These are phyloP conservation scores for Microplitis mediator DNA, from an alignment of 1,140 invertebrate genomes.

Conservation along the genomic window DNA sequence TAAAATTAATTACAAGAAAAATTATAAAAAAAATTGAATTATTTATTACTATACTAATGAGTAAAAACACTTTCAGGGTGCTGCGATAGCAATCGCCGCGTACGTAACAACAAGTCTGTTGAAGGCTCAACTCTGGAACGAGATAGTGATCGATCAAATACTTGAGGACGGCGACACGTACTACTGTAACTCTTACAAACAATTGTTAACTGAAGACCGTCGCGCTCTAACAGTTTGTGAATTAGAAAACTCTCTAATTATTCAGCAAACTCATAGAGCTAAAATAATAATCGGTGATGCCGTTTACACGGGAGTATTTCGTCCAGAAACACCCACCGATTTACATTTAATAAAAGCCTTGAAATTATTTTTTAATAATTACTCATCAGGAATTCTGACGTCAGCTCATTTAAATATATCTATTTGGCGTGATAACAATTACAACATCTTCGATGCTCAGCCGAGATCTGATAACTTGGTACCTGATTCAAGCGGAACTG, in stretches of 20 bases:
- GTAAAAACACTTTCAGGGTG: slow-evolving; percentile 32
- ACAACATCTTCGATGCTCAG: slow-evolving; percentile 54
- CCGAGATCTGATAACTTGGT: slow-evolving; percentile 40
- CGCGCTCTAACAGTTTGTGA: slow-evolving; percentile 41
- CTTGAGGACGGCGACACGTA: slow-evolving; percentile 54
- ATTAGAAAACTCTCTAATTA: slow-evolving; percentile 36
- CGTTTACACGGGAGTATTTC: slow-evolving; percentile 48
- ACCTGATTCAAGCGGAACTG: slow-evolving; percentile 32
- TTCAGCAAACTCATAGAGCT: slow-evolving; percentile 43
- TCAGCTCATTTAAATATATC: slow-evolving; percentile 50
- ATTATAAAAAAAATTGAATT: too few species aligned
- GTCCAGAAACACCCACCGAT: slow-evolving; percentile 44
- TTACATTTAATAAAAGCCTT: slow-evolving; percentile 49
- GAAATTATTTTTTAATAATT: slow-evolving; percentile 47
- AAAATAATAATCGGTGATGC: slow-evolving; percentile 47
- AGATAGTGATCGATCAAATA: slow-evolving; percentile 51
- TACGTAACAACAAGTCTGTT: slow-evolving; percentile 49
- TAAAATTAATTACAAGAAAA: neutral
- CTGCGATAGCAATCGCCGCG: slow-evolving; percentile 52
- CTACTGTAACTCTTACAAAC: slow-evolving; percentile 49
- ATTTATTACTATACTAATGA: neutral
- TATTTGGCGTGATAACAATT: slow-evolving; percentile 48
- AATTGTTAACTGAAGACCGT: slow-evolving; percentile 41
- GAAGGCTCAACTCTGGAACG: slow-evolving; percentile 50
- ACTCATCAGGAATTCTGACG: slow-evolving; percentile 43